A percentile compares a stretch with the other conserved stretches of the same genome.
Evolutionary conservation across 2,113 vertebrate genomes (phyloP).

Genomic region (Leiothrix lutea): DNA sequence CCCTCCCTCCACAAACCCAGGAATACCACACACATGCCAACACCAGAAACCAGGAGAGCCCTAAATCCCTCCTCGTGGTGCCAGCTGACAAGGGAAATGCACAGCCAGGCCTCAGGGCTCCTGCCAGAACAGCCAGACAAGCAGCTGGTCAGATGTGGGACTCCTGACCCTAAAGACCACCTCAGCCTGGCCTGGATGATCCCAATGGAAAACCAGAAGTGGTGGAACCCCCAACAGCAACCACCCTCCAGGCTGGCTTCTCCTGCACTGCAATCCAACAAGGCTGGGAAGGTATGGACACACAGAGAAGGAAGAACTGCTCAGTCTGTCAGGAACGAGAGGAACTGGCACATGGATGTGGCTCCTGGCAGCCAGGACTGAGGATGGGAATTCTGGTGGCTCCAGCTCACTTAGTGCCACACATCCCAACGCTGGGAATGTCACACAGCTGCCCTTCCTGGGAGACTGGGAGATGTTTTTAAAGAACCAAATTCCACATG

Average conservation of each 20-base stretch:
- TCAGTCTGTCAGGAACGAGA: not conserved
- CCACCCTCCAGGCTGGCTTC: not conserved
- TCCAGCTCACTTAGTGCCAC: not conserved
- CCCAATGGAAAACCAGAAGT: not conserved
- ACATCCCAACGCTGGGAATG: accelerated
- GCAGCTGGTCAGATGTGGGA: not conserved
- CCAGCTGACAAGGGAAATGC: not conserved
- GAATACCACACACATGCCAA: not conserved
- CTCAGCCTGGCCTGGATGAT: accelerated
- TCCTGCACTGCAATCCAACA: not conserved
- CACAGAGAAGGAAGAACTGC: not conserved
- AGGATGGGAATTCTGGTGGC: not conserved
- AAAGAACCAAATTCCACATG: not conserved
- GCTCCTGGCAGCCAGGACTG: not conserved
- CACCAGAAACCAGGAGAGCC: not conserved
- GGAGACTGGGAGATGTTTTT: not conserved
- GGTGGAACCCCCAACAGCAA: accelerated
- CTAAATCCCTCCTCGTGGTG: not conserved
- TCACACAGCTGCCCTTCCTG: not conserved
- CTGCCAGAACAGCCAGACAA: not conserved
- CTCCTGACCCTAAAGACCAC: not conserved
- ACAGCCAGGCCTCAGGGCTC: not conserved
- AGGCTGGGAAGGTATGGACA: not conserved
- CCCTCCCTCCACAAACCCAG: not conserved
- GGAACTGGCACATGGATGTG: not conserved